A percentile compares a stretch with the other conserved stretches of the same genome.
Conservation (phyloP, 2,113 vertebrate genomes). For the Bungarus multicinctus region DNA sequence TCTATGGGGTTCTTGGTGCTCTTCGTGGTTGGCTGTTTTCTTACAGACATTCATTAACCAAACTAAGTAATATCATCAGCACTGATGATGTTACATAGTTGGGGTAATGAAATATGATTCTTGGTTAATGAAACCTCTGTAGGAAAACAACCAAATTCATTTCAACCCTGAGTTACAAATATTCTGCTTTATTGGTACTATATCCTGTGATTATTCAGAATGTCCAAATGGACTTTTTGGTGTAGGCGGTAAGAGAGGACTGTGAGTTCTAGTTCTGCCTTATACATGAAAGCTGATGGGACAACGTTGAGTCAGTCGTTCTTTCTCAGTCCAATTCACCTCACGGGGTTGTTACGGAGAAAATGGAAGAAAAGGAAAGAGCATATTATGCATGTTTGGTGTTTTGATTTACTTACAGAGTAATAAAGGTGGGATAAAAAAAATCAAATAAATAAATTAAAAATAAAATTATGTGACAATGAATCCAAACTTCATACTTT, state of each 20-base stretch:
- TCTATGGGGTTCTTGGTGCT: background rate
- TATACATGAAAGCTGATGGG: background rate
- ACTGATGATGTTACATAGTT: too few species aligned
- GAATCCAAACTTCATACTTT: background rate
- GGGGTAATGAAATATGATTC: too few species aligned
- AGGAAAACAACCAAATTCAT: background rate
- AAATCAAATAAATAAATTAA: background rate
- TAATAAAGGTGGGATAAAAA: background rate
- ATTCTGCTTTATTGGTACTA: background rate
- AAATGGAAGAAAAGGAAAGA: background rate
- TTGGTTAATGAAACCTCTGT: background rate
- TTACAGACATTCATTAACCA: too few species aligned
- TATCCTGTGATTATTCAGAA: background rate
- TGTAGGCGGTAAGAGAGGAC: background rate
- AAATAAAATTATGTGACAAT: background rate
- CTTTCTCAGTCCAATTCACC: background rate
- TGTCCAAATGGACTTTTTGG: background rate
- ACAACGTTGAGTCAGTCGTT: background rate
- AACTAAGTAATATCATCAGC: too few species aligned
- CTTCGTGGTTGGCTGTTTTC: background rate
- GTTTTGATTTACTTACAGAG: background rate
- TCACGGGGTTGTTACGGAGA: background rate
- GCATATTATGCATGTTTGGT: background rate
- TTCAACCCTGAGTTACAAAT: background rate
- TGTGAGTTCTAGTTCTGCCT: background rate